Conservation (phyloP, 35 echinoderm and acorn worm genomes). For the Strongylocentrotus purpuratus region DNA sequence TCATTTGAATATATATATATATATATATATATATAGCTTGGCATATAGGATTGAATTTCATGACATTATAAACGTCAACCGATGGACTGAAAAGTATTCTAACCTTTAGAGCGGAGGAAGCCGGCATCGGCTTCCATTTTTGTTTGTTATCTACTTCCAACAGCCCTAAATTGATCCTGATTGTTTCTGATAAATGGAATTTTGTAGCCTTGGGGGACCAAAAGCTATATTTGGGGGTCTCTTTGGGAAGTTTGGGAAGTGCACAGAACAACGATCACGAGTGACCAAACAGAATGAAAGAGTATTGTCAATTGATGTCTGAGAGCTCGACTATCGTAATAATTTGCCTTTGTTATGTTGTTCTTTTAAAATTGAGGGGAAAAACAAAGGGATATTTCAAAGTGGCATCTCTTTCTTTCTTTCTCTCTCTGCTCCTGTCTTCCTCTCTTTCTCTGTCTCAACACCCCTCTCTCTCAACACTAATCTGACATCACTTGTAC, state of each 20-base stretch:
- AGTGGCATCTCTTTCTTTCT: no score
- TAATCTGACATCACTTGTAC: no score
- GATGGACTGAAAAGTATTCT: background rate
- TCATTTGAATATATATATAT: background rate
- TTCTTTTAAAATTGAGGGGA: background rate
- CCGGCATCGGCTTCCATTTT: background rate
- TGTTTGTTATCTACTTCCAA: background rate
- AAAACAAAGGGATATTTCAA: background rate
- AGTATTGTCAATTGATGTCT: background rate
- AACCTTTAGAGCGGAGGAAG: background rate
- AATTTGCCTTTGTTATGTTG: background rate
- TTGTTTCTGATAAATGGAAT: slow-evolving; percentile 19
- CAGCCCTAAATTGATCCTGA: slow-evolving; percentile 10
- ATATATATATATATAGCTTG: no score
- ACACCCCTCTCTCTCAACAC: no score
- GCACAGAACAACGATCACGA: background rate
- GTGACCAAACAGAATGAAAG: background rate
- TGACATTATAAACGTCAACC: background rate
- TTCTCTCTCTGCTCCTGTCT: no score
- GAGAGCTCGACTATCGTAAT: background rate
- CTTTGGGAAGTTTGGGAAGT: background rate
- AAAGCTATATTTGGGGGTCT: background rate
- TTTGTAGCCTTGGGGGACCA: background rate
- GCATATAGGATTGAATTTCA: background rate
- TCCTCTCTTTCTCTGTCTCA: no score